Evolutionary conservation across 2,888 invertebrate genomes (phyloP), one percentile per base, ranked within the genome.

Genomic region (Epinotia demarniana): DNA sequence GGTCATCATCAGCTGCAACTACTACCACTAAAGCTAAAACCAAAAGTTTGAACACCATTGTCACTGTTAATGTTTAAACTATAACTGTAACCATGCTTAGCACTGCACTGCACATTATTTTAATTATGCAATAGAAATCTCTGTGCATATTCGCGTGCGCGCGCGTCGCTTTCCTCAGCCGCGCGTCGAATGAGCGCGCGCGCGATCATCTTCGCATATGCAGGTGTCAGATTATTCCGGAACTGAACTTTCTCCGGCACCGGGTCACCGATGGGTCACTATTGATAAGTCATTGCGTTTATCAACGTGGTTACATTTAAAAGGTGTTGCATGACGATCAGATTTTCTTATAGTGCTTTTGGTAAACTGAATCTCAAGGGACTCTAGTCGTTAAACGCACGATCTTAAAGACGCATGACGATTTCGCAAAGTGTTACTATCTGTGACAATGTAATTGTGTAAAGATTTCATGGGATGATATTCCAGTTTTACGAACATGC

Each of bases 191-290:
- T 92, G 92, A 86, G 84, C 86, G 86, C 89, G 86, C 88, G 84
- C 84, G 85, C 89, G 88, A 88, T 86, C 88, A 87, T 89, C 87
- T 86, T 84, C 86, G 86, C 83, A 82, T 88, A 85, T 86, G 86
- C 89, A 85, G 86, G 87, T 90, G 90, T 91, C 90, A 89, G 89
- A 88, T 91, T 87, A 83, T 91, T 81, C 93, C 93, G 93, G 93
- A 93, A 90, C 92, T 92, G 80, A 77, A 89, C 93, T 93, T 93
- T 93, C 93, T 88, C 93, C 86, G 73, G 77, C 78, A 72, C 79
- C 78, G 82, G 90, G 92, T 90, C 89, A 88, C 80, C 85, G 82
- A 80, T 79, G 78, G 85, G 84, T 85, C 86, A 86, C 75, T 81
- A 86, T 87, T 87, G 88, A 87, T 87, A 86, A 85, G 82, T 84